Evolutionary conservation across 1,140 invertebrate genomes (phyloP).

Genomic region (Chrysomallon squamiferum): DNA sequence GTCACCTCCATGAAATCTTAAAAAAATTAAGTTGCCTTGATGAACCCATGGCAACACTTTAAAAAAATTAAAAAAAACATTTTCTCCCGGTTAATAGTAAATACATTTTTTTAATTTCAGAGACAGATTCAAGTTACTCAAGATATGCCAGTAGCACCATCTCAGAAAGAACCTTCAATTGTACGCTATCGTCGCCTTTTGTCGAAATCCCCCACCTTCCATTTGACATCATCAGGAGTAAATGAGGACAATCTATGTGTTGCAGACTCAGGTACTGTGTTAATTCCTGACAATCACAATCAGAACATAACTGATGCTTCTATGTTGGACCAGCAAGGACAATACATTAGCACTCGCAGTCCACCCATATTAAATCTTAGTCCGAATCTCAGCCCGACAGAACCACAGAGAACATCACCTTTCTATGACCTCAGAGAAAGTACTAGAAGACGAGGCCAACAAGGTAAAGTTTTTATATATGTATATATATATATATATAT

Average conservation of each 20-base stretch:
- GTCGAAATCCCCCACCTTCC: slow-evolving; percentile 28
- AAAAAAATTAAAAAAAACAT: too few relatives aligned
- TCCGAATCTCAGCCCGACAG: slow-evolving; percentile 59
- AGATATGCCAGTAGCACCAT: slow-evolving; percentile 50
- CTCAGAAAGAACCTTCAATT: slow-evolving; percentile 47
- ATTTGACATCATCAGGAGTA: slow-evolving; percentile 14
- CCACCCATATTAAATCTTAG: slow-evolving; percentile 62
- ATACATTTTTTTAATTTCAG: too few relatives aligned
- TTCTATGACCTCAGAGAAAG: slow-evolving; percentile 59
- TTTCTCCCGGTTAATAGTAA: too few relatives aligned
- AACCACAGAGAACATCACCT: slow-evolving; percentile 53
- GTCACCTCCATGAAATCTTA: too few relatives aligned
- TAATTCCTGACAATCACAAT: background rate
- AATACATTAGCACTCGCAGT: slow-evolving; percentile 58
- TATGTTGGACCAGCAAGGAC: slow-evolving; percentile 20
- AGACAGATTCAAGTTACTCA: too few relatives aligned
- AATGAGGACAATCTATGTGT: slow-evolving; percentile 1
- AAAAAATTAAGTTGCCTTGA: too few relatives aligned
- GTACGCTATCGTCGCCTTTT: slow-evolving; percentile 39
- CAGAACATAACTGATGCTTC: slow-evolving; percentile 9
- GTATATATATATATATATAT: slow-evolving; percentile 2
- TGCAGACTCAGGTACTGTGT: slow-evolving; percentile 2
- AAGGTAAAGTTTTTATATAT: slow-evolving; percentile 36
- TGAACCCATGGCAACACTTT: too few relatives aligned
- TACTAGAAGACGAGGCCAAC: slow-evolving; percentile 47